These are phyloP conservation scores for Gasteruption jaculator DNA, from an alignment of 2,888 invertebrate species.

Conservation along the genomic window DNA sequence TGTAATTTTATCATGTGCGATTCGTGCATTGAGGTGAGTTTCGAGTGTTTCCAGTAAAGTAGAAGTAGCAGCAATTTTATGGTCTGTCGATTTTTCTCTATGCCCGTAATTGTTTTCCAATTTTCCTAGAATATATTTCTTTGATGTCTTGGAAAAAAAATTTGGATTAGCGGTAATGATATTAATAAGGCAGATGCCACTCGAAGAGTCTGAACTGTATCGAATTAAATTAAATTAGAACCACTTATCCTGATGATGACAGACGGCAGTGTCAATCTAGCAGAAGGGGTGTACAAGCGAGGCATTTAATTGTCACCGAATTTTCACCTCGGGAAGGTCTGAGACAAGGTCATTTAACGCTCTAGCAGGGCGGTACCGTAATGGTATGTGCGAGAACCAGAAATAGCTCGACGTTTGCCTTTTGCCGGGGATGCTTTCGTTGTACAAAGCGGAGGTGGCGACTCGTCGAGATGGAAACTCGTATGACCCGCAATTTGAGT, in stretches of 20 bases:
- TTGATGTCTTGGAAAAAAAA: too few relatives aligned
- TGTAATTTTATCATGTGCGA: slow-evolving; percentile 57
- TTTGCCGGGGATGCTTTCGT: slow-evolving; percentile 55
- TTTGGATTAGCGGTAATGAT: too few relatives aligned
- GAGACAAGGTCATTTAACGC: slow-evolving; percentile 65
- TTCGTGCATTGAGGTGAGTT: slow-evolving; percentile 56
- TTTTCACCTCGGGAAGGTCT: slow-evolving; percentile 75
- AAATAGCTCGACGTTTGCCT: slow-evolving; percentile 58
- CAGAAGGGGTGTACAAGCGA: slow-evolving; percentile 66
- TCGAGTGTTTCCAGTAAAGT: slow-evolving; percentile 12
- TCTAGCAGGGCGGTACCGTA: slow-evolving; percentile 69
- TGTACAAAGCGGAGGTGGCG: slow-evolving; percentile 49
- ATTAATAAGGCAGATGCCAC: too few relatives aligned
- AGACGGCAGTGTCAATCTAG: slow-evolving; percentile 69
- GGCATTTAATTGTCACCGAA: slow-evolving; percentile 56
- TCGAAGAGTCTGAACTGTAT: too few relatives aligned
- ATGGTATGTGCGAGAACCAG: slow-evolving; percentile 71
- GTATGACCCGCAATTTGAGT: slow-evolving; percentile 70
- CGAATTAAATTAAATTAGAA: too few relatives aligned
- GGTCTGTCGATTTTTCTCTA: slow-evolving; percentile 5
- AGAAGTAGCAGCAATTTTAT: not conserved
- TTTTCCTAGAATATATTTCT: not conserved
- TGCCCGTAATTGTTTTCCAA: not conserved
- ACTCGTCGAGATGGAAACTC: slow-evolving; percentile 66
- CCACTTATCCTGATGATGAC: slow-evolving; percentile 49